phyloP scores from a whole-genome alignment of 1,140 invertebrate genomes.

The Leptopilina clavipes region DNA sequence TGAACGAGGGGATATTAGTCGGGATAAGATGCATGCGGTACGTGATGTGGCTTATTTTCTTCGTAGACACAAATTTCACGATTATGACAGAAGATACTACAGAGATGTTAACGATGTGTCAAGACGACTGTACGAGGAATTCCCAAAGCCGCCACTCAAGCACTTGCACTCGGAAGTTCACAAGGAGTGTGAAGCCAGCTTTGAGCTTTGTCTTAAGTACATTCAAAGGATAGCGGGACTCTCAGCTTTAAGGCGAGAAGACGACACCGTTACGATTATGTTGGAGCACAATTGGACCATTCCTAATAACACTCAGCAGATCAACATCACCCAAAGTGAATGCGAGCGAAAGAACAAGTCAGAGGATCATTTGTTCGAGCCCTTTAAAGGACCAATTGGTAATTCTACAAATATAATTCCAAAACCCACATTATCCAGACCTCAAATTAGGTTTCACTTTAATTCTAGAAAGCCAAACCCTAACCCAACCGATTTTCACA shows the following conservation, averaged over 20 bases:
- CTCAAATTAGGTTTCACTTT: no score
- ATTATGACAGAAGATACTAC: conserved; percentile 77
- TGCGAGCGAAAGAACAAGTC: conserved; percentile 70
- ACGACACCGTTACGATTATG: conserved; percentile 74
- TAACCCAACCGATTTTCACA: no score
- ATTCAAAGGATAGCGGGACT: conserved; percentile 69
- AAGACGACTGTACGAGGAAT: conserved; percentile 68
- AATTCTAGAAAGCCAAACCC: no score
- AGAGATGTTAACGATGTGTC: conserved; percentile 50
- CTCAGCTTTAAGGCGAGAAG: conserved; percentile 67
- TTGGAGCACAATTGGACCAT: conserved; percentile 71
- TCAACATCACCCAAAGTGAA: conserved; percentile 70
- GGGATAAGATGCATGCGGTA: conserved; percentile 65
- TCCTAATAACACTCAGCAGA: conserved; percentile 62
- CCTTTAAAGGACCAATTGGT: conserved; percentile 76
- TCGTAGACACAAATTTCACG: conserved; percentile 78
- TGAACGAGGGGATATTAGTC: conserved; percentile 45
- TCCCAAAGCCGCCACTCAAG: conserved; percentile 76
- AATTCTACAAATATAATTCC: conserved; percentile 39
- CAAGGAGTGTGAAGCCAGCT: conserved; percentile 75
- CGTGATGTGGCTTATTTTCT: conserved; percentile 78
- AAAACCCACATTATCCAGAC: no score
- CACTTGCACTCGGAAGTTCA: conserved; percentile 79
- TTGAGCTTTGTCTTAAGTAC: conserved; percentile 77
- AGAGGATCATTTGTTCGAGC: conserved; percentile 71